Percentiles rank a stretch among this genome's conserved stretches.
phyloP scores from a whole-genome alignment of 2,113 vertebrate genomes.

The Seriola quinqueradiata region DNA sequence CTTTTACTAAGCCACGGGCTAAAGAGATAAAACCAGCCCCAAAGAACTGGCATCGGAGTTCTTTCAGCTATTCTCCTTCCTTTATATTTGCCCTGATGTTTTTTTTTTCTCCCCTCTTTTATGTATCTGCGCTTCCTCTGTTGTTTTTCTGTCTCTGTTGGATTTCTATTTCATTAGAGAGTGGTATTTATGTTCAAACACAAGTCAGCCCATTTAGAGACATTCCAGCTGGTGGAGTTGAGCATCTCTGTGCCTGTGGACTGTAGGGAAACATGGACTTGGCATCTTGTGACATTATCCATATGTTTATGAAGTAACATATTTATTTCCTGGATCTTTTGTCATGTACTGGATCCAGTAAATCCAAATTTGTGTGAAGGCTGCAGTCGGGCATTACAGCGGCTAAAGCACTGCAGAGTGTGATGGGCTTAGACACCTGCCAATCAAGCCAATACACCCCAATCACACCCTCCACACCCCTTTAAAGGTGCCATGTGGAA shows the following conservation, averaged over 20 bases:
- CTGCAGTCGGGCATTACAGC: neutral
- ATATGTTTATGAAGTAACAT: constrained; percentile 2
- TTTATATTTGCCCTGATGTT: constrained; percentile 5
- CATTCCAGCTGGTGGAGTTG: constrained; percentile 2
- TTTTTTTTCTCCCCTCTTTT: constrained; percentile 3
- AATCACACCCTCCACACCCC: neutral
- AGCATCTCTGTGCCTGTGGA: neutral
- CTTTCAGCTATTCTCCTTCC: constrained; percentile 14
- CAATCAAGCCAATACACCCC: neutral
- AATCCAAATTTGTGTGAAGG: neutral
- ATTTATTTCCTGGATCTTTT: neutral
- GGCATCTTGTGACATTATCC: neutral
- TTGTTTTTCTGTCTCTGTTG: constrained; percentile 37
- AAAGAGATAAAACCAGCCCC: constrained; percentile 61
- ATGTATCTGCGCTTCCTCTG: constrained; percentile 10
- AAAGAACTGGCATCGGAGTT: constrained; percentile 29
- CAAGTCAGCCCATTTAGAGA: constrained; percentile 33
- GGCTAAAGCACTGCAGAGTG: neutral
- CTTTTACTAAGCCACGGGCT: constrained; percentile 68
- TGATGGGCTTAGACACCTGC: neutral
- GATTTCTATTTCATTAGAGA: constrained; percentile 48
- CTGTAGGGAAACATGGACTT: neutral
- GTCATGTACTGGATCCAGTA: neutral
- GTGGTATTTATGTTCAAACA: constrained; percentile 17
- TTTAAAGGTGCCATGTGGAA: neutral